Percentiles rank a stretch among this genome's conserved stretches.
Conservation (phyloP, 2,113 vertebrate genomes). For the Tympanuchus pallidicinctus region DNA sequence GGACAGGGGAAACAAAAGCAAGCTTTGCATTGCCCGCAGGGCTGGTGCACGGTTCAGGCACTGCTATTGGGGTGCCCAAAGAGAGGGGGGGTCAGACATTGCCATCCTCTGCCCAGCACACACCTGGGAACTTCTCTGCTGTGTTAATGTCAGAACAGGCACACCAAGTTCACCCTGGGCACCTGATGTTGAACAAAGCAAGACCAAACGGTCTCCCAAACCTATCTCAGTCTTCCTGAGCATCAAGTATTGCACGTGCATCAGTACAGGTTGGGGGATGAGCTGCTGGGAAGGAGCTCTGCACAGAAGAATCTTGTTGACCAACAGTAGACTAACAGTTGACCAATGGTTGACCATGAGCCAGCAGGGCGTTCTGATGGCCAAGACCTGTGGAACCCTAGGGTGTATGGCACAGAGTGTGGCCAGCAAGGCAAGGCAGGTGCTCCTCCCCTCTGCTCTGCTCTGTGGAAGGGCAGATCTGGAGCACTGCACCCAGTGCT, state of each 20-base stretch:
- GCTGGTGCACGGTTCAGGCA: accelerated
- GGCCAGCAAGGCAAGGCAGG: no score
- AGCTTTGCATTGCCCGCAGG: background rate
- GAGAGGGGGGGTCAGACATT: accelerated
- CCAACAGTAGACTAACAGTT: no score
- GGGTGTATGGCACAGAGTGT: no score
- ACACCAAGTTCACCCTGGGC: background rate
- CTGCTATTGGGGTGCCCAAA: background rate
- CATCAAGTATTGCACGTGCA: accelerated
- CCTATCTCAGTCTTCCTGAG: background rate
- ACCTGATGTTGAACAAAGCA: background rate
- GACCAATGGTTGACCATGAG: no score
- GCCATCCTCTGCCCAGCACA: background rate
- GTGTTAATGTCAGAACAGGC: background rate
- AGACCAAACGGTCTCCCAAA: background rate
- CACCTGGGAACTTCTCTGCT: background rate
- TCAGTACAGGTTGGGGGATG: no score
- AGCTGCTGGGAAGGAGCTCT: no score
- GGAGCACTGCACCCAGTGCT: no score
- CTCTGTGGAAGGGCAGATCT: no score
- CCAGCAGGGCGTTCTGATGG: no score
- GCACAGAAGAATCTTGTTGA: no score
- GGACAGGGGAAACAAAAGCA: background rate
- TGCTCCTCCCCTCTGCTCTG: no score
- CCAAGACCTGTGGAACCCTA: no score